Percentiles rank a stretch among this genome's conserved stretches.
phyloP scores from a whole-genome alignment of 2,113 vertebrate species.

The Xiphias gladius region DNA sequence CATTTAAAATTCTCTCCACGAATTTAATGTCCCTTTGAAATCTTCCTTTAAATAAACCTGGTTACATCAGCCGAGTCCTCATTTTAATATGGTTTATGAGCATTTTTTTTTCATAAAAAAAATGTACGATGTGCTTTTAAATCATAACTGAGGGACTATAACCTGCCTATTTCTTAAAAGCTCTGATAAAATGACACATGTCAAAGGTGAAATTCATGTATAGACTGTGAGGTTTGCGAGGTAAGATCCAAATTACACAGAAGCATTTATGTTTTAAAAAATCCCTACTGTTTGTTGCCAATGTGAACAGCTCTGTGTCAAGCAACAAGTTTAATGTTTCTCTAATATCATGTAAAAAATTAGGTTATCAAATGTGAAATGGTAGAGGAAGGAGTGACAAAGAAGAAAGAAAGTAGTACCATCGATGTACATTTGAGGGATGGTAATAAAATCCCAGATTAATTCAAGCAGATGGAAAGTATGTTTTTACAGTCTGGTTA shows the following conservation, averaged over 20 bases:
- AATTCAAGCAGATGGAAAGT: neutral
- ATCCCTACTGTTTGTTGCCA: conserved; percentile 37
- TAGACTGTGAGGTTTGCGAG: neutral
- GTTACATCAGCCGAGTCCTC: too few species aligned
- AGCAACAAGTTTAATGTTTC: neutral
- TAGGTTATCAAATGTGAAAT: neutral
- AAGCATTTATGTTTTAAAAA: neutral
- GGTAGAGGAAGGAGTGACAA: neutral
- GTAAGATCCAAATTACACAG: too few species aligned
- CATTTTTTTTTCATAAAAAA: too few species aligned
- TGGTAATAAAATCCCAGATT: neutral
- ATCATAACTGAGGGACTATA: too few species aligned
- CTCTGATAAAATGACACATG: too few species aligned
- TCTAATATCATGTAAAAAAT: too few species aligned
- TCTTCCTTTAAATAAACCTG: too few species aligned
- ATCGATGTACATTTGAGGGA: neutral
- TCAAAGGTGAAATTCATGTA: neutral
- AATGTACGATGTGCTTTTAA: too few species aligned
- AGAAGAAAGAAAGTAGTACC: neutral
- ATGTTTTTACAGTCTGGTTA: neutral
- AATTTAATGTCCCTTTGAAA: too few species aligned
- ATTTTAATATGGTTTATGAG: too few species aligned
- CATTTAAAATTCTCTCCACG: too few species aligned
- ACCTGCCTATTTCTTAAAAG: too few species aligned
- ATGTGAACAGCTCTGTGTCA: conserved; percentile 49